Base-by-base conservation (phyloP, 2,113 vertebrate species). In the Triplophysa dalaica region DNA sequence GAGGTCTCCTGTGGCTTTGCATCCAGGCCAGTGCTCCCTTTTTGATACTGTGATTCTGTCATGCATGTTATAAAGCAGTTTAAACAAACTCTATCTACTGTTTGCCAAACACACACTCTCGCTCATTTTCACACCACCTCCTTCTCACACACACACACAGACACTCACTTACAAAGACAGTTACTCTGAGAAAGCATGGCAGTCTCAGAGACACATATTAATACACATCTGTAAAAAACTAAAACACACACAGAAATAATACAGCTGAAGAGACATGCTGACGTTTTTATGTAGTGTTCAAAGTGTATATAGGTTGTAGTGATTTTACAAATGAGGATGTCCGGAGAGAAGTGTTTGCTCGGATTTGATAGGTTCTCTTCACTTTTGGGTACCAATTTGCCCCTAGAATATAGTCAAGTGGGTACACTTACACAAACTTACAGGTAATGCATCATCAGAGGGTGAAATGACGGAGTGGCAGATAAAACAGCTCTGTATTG, bases 41-140 rank as follows among this genome's bases (percentile, higher is more conserved):
- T 64, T 38, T 70, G 74, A 38, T 38, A 83, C 76, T 83, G 45
- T 69, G 70, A 79, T 75, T 75, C 65, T 64, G 64, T 75, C 77
- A 76, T 69, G 58, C 56, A 69, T 74, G 62, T 54, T 63, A 83
- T 54, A 29, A 29, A 29, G 60, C 58, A 70, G 65, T 75, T 77
- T 70, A 80, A 83, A 75, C 66, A 80, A 80, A 74, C 70, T 10
- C 66, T 82, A 66, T 77, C 41, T 45, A 14, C 58, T 63, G 54
- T 76, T 67, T 50, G 62, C n/a, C 58, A 63, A 41, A 62, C 65
- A 21, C 66, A 38, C 56, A 33, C 63, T 43, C 12, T 38, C 52
- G 54, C 58, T 63, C 19, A 8, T 38, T 43, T 54, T 67, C 64
- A 75, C 70, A 75, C 79, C 45, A 13, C 67, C 63, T 67, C 63